These are phyloP conservation scores for Listronotus oregonensis DNA, from an alignment of 1,140 invertebrate genomes.

Conservation along the genomic window DNA sequence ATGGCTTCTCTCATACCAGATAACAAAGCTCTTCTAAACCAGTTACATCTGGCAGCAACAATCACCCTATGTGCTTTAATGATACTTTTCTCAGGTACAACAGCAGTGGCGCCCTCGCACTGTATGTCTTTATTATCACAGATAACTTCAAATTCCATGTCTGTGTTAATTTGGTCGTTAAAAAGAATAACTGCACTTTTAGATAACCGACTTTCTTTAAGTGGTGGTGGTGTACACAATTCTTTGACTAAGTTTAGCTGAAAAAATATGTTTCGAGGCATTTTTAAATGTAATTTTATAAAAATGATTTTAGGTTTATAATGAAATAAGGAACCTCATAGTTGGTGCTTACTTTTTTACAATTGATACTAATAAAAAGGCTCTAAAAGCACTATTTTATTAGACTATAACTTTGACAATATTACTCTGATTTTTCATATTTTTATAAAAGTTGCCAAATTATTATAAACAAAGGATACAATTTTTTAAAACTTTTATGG, in stretches of 20 bases:
- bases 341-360: too few relatives aligned
- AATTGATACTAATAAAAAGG: too few relatives aligned
- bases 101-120: slow-evolving; percentile 9
- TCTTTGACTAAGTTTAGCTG: slow-evolving; percentile 67
- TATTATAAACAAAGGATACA: too few relatives aligned
- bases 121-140: slow-evolving; percentile 23
- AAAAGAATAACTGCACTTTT: slow-evolving; percentile 62
- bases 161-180: slow-evolving; percentile 59
- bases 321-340: too few relatives aligned
- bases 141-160: slow-evolving; percentile 71
- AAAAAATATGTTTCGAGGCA: slow-evolving; percentile 43
- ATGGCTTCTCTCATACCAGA: slow-evolving; percentile 76
- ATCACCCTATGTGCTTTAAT: slow-evolving; percentile 69
- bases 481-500: too few relatives aligned
- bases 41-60: slow-evolving; percentile 70
- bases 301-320: too few relatives aligned
- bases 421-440: too few relatives aligned
- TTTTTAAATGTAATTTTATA: too few relatives aligned
- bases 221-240: slow-evolving; percentile 64
- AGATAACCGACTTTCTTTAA: slow-evolving; percentile 63
- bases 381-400: too few relatives aligned
- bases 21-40: slow-evolving; percentile 70
- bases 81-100: slow-evolving; percentile 47
- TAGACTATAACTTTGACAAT: too few relatives aligned
- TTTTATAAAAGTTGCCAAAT: too few relatives aligned